A percentile compares a stretch with the other conserved stretches of the same genome.
Conservation (phyloP, 2,888 invertebrate species). For the Folsomia candida region DNA sequence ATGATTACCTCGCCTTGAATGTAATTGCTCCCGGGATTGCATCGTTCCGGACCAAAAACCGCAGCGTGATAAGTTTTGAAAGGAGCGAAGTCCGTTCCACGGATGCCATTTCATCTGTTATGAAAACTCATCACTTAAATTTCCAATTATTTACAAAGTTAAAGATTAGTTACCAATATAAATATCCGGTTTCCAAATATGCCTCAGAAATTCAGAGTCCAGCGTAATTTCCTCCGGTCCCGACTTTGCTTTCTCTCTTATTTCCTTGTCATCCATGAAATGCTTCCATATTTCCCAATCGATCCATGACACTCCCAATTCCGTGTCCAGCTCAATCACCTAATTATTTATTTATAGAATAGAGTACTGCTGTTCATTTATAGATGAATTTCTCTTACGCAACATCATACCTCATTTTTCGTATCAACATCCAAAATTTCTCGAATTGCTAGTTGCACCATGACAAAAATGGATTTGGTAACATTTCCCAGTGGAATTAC, state of each 20-base stretch:
- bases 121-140: neutral
- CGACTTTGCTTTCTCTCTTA: neutral
- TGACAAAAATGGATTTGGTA: too few species aligned
- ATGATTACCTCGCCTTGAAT: neutral
- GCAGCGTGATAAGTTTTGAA: neutral
- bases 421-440: too few species aligned
- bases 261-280: neutral
- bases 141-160: neutral
- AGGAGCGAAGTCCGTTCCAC: neutral
- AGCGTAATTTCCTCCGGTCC: neutral
- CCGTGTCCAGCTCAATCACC: neutral
- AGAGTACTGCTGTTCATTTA: too few species aligned
- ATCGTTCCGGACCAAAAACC: neutral
- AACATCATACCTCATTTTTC: too few species aligned
- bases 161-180: neutral
- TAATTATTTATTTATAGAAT: too few species aligned
- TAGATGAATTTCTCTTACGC: too few species aligned
- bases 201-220: neutral
- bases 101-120: neutral
- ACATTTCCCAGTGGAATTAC: too few species aligned
- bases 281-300: conserved; percentile 2
- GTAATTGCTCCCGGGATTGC: conserved; percentile 1
- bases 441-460: too few species aligned
- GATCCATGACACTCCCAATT: neutral
- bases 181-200: neutral